Evolutionary conservation across 2,113 vertebrate species (phyloP).

Genomic region (Hystrix brachyura): DNA sequence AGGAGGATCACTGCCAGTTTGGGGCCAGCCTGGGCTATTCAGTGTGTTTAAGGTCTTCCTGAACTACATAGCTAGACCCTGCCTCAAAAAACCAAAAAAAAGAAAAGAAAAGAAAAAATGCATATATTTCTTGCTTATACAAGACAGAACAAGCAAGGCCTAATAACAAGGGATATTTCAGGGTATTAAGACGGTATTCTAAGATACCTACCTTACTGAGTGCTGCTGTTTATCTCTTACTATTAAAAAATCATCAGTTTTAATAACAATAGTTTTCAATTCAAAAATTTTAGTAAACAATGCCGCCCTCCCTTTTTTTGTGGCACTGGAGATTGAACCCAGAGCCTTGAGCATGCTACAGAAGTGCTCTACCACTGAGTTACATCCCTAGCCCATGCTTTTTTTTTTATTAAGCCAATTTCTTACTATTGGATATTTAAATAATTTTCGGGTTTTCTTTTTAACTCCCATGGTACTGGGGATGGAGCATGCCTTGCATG

Average conservation of each 20-base stretch:
- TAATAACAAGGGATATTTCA: not conserved
- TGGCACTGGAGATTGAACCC: not conserved
- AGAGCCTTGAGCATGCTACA: not conserved
- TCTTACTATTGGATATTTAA: not conserved
- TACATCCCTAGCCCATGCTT: not conserved
- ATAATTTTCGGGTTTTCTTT: not conserved
- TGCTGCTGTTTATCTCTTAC: not conserved
- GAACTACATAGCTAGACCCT: no score
- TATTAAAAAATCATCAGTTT: not conserved
- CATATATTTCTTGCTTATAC: not conserved
- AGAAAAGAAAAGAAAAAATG: no score
- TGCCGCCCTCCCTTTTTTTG: not conserved
- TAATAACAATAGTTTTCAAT: not conserved
- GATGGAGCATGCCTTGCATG: not conserved
- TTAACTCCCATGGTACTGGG: not conserved
- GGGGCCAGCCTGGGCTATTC: no score
- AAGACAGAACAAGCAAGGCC: not conserved
- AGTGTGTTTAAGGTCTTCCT: no score
- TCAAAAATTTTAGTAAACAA: not conserved
- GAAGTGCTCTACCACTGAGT: not conserved
- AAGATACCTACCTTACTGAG: not conserved
- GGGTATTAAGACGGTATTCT: not conserved
- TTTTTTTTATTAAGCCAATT: not conserved
- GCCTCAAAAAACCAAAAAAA: no score
- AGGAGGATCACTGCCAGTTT: no score